A percentile compares a stretch with the other conserved stretches of the same genome.
phyloP scores from a whole-genome alignment of 2,888 invertebrate genomes.

The Phyllotreta striolata region DNA sequence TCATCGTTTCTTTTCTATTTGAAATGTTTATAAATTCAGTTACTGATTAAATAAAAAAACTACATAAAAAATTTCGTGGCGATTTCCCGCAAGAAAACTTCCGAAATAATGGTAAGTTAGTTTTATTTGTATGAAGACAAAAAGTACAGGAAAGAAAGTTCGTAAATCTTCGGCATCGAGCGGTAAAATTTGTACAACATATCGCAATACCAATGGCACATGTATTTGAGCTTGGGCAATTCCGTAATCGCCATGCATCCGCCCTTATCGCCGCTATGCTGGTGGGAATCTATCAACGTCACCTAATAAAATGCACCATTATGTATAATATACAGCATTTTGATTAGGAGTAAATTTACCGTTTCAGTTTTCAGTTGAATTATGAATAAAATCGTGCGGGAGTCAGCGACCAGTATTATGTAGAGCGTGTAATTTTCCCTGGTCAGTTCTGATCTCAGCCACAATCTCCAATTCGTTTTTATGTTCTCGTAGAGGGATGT shows the following conservation, averaged over 20 bases:
- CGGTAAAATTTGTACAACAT: constrained; percentile 59
- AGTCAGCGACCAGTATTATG: constrained; percentile 64
- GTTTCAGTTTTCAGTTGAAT: constrained; percentile 61
- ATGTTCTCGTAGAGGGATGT: constrained; percentile 60
- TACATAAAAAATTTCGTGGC: neutral
- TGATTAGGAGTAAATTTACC: constrained; percentile 44
- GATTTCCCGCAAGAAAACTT: too few species aligned
- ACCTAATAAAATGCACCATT: constrained; percentile 55
- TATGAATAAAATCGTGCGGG: constrained; percentile 64
- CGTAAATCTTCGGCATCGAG: constrained; percentile 60
- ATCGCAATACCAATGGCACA: constrained; percentile 63
- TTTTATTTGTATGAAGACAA: constrained; percentile 30
- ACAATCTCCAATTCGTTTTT: constrained; percentile 58
- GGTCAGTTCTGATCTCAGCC: constrained; percentile 54
- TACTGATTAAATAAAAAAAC: neutral
- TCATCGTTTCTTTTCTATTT: neutral
- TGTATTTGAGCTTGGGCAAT: constrained; percentile 55
- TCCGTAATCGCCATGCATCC: constrained; percentile 63
- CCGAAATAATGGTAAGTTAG: constrained; percentile 25
- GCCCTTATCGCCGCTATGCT: constrained; percentile 59
- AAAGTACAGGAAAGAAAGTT: constrained; percentile 63
- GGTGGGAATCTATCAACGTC: constrained; percentile 64
- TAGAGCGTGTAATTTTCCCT: constrained; percentile 58
- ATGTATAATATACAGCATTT: neutral
- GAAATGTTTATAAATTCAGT: constrained; percentile 1